These are phyloP conservation scores for Chloebia gouldiae DNA, from an alignment of 2,113 vertebrate genomes.

Conservation along the genomic window DNA sequence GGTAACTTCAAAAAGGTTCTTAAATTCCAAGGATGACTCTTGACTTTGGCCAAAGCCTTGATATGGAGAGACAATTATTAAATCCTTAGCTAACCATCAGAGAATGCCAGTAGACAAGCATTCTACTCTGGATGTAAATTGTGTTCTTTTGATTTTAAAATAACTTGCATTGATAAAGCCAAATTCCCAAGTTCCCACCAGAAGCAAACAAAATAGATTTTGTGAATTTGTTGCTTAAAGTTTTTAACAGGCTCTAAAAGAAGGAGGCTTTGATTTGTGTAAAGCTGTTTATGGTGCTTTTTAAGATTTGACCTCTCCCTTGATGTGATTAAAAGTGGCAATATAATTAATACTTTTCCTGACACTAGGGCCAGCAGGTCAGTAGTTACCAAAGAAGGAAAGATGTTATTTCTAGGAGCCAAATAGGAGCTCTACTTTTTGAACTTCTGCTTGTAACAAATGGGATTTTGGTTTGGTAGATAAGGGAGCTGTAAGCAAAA, in stretches of 20 bases:
- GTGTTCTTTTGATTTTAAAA: neutral
- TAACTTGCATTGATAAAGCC: neutral
- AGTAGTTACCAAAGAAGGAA: neutral
- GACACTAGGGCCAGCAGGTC: neutral
- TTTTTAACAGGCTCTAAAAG: neutral
- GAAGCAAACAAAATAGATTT: neutral
- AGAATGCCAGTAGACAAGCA: neutral
- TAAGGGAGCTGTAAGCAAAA: neutral
- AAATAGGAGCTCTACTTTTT: neutral
- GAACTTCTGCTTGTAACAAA: neutral
- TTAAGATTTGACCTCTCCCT: neutral
- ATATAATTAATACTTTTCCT: neutral
- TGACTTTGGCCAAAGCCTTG: neutral
- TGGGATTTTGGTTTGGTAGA: neutral
- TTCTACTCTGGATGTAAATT: neutral
- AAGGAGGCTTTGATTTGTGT: neutral
- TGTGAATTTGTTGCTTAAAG: neutral
- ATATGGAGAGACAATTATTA: too few species aligned
- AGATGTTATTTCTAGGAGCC: neutral
- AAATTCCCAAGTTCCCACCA: neutral
- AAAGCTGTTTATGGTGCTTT: neutral
- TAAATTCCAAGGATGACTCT: conserved; percentile 1
- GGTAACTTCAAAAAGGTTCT: conserved; percentile 38
- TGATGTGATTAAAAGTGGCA: neutral
- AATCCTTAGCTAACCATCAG: neutral